Evolutionary conservation across 35 echinoderm and acorn worm species (phyloP).

Genomic region (Lytechinus variegatus): DNA sequence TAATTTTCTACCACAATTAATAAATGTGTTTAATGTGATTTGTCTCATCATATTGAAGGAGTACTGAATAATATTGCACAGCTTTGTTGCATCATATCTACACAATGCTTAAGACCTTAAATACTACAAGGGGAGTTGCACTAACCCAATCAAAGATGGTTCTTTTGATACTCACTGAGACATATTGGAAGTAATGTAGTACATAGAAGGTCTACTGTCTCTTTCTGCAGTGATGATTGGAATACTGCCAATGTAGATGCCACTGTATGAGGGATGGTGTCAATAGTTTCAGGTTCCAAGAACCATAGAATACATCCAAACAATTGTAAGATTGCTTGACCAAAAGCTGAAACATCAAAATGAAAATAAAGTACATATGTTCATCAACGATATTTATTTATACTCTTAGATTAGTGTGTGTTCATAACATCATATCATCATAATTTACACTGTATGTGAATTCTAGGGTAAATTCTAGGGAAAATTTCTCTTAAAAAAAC

Average conservation of each 20-base stretch:
- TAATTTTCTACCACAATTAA: no score
- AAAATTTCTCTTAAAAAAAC: no score
- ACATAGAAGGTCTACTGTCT: conserved; percentile 87
- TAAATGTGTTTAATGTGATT: no score
- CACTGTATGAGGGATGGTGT: conserved; percentile 96
- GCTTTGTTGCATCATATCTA: no score
- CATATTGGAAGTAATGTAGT: conserved; percentile 86
- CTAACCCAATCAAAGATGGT: background rate
- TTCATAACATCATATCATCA: no score
- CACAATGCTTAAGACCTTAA: no score
- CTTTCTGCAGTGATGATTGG: conserved; percentile 75
- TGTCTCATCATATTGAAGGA: no score
- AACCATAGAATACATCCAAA: conserved; percentile 96
- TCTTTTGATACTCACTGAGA: conserved; percentile 72
- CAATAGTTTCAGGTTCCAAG: conserved; percentile 88
- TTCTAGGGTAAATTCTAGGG: no score
- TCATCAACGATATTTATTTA: background rate
- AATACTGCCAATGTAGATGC: conserved; percentile 91
- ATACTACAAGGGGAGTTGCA: background rate
- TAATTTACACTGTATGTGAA: no score
- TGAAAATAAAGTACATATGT: background rate
- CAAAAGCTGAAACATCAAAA: conserved; percentile 71
- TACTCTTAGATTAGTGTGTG: background rate
- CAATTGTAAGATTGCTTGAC: conserved; percentile 86
- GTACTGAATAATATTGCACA: no score